Evolutionary conservation across 2,797 vertebrate genomes (phyloP), one percentile per base, ranked within the genome.

Genomic region (Kryptopterus vitreolus): DNA sequence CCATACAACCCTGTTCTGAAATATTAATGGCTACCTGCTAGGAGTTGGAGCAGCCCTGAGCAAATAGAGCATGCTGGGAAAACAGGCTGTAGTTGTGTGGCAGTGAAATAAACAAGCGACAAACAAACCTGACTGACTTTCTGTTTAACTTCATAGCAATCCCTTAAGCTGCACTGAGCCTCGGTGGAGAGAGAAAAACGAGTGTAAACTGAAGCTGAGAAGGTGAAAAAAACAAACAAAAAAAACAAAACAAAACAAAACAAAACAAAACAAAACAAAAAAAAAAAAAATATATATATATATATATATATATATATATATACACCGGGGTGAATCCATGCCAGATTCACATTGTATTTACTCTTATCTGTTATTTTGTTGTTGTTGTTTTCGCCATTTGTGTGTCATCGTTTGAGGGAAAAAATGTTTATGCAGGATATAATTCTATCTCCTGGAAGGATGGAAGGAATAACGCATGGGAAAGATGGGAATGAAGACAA

Each of bases 21-120:
- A 79, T 79, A 79, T 82, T 68, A 82, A 82, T 82, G 77, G 18
- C 62, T 53, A 79, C 77, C 71, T 69, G 62, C 53, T 75, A 68
- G 46, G 52, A 75, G 52, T n/a, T 79, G 18, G 8, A 59, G 81
- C 35, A 43, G 63, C 76, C 63, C 35, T 43, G 20, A 78, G 65
- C 76, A 59, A 70, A 79, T 50, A 75, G 59, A 73, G 59, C 58
- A 71, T 59, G 38, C 76, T 78, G 69, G 69, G 71, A 58, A 78
- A 78, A 65, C 22, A 59, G 62, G 55, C 65, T 72, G 22, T 74
- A 59, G 55, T 82, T 82, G 65, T 68, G 76, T 66, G 61, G 53
- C 33, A 26, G 38, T 59, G 71, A 58, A 75, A 53, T 38, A 46
- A 65, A 78, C 69, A 82, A 38, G 63, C 18, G 69, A 53, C 77